Percentiles rank a stretch among this genome's conserved stretches.
Evolutionary conservation across 2,888 invertebrate species (phyloP).

Genomic region (Platycheirus albimanus): DNA sequence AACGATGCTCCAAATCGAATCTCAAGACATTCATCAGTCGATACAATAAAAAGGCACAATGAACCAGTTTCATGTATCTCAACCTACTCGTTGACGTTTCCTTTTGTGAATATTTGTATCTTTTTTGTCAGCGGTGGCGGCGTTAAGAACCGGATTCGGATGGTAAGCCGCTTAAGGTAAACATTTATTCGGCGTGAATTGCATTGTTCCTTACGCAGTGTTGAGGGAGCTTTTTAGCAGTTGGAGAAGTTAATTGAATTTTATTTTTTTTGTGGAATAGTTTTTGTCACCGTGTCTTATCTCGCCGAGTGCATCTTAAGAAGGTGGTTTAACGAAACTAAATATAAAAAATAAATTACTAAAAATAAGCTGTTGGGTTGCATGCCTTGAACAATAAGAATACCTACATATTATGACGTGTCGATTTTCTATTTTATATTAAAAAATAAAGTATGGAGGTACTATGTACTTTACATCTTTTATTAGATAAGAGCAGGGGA

Average conservation of each 20-base stretch:
- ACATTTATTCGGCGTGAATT: constrained; percentile 7
- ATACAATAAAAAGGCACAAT: constrained; percentile 23
- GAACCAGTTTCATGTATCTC: constrained; percentile 59
- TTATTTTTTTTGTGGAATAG: neutral
- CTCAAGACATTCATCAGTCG: constrained; percentile 45
- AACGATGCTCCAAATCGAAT: constrained; percentile 64
- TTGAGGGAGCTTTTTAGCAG: constrained; percentile 2
- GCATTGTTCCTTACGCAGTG: constrained; percentile 31
- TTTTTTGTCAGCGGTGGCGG: constrained; percentile 17
- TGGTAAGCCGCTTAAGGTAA: constrained; percentile 32
- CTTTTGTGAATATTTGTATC: neutral
- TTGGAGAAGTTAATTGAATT: neutral
- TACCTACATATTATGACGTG: no score
- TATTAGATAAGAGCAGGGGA: no score
- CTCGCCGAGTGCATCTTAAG: no score
- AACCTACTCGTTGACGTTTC: constrained; percentile 21
- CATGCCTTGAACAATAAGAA: no score
- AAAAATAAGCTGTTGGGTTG: no score
- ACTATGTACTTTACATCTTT: no score
- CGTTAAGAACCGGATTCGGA: constrained; percentile 40
- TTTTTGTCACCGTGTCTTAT: neutral
- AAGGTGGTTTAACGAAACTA: neutral
- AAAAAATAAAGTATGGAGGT: no score
- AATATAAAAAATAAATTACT: no score
- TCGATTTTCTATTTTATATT: no score